Base-by-base conservation (phyloP, 2,113 vertebrate species). In the Coryphaenoides rupestris region DNA sequence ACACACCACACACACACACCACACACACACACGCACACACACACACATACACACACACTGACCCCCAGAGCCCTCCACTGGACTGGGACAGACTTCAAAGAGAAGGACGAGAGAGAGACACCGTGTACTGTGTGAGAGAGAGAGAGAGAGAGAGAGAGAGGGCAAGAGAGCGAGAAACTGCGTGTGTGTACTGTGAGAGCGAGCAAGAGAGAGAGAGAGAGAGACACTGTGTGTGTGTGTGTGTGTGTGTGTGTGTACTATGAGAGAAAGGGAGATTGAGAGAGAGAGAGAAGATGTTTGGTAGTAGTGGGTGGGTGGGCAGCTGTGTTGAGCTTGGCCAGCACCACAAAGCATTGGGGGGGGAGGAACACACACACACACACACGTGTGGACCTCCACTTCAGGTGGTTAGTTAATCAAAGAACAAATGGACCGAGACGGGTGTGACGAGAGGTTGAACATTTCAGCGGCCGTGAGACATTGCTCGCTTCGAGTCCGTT, bases 61-160 rank as follows among this genome's bases (percentile, higher is more conserved):
- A 87, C 84, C 83, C 82, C n/a, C 62, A 70, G 55, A 81, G 77
- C 80, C 83, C 84, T 83, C 80, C 68, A 82, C 75, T 70, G 78
- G 83, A 84, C 83, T 84, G 80, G 80, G 82, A 88, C 75, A 68
- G 75, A 83, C 86, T 87, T 88, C 86, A 88, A 87, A 87, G 84
- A 74, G 9, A 9, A 55, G 21, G 19, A 15, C 21, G 33, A 55
- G 54, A 55, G 33, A 55, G 54, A 55, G 9, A 19, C 52, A 19
- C 52, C 19, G 54, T 12, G 22, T 26, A 17, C 24, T 26, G 56
- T 10, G 22, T 1, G 56, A 7, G 56, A 22, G 19, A 9, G 19
- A 55, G 53, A 55, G 53, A 55, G 53, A 55, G 53, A 55, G 53
- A 55, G 53, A 55, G 53, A 55, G 53, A 55, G 53, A 55, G 53